These are phyloP conservation scores for Porites cylindrica DNA, from an alignment of 92 coral and sea anemone genomes.

Conservation along the genomic window DNA sequence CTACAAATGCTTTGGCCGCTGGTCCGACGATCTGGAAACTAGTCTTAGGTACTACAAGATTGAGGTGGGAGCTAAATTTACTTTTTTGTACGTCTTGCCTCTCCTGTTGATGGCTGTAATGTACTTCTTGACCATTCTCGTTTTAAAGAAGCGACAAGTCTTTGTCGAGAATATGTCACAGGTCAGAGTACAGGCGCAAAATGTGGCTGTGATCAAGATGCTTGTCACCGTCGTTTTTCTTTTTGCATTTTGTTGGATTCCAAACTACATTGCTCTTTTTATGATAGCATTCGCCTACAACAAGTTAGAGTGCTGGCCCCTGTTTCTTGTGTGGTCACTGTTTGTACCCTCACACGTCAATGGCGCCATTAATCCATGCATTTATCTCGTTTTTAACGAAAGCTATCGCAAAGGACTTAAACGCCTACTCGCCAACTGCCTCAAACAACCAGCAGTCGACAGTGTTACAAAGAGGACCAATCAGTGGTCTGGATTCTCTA, in stretches of 20 bases:
- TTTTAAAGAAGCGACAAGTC: conserved; percentile 59
- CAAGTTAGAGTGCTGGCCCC: conserved; percentile 46
- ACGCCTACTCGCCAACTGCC: conserved; percentile 28
- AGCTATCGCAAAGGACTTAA: conserved; percentile 73
- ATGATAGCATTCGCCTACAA: conserved; percentile 53
- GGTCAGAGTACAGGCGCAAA: conserved; percentile 61
- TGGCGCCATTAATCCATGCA: conserved; percentile 73
- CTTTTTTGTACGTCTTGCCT: conserved; percentile 67
- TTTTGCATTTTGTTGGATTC: conserved; percentile 76
- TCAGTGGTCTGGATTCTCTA: conserved; percentile 35
- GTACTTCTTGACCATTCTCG: conserved; percentile 60
- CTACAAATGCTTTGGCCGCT: not conserved
- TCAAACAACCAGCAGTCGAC: conserved; percentile 1
- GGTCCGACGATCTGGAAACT: conserved; percentile 18
- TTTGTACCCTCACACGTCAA: conserved; percentile 65
- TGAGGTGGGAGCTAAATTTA: conserved; percentile 49
- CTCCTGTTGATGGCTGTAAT: conserved; percentile 57
- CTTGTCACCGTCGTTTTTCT: conserved; percentile 68
- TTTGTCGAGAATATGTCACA: conserved; percentile 61
- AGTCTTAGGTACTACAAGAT: conserved; percentile 3
- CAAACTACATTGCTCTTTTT: conserved; percentile 59
- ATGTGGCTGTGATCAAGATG: conserved; percentile 73
- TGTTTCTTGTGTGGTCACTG: conserved; percentile 34
- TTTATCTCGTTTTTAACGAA: conserved; percentile 71
- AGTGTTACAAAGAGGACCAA: not conserved